Conservation (phyloP, 1,140 invertebrate species). For the Dermatophagoides farinae region DNA sequence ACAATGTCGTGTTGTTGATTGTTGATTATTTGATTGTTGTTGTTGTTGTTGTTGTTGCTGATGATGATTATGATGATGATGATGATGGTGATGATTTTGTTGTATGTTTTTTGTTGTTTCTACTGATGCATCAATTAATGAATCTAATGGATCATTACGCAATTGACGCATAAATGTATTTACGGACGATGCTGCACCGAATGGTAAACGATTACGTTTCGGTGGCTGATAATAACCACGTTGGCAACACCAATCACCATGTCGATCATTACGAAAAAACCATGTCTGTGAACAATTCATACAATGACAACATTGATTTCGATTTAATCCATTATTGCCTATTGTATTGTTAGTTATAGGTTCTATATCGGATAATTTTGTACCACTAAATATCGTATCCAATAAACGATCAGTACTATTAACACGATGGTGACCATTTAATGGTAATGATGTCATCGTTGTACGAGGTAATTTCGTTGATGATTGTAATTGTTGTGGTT, state of each 20-base stretch:
- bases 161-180: conserved; percentile 12
- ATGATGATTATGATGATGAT: neutral
- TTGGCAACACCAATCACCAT: conserved; percentile 13
- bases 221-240: conserved; percentile 15
- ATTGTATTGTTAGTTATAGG: conserved; percentile 9
- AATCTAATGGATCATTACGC: neutral
- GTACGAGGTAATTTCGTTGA: neutral
- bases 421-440: neutral
- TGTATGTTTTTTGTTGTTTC: neutral
- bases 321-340: neutral
- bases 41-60: neutral
- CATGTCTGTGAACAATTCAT: conserved; percentile 11
- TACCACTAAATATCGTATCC: neutral
- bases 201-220: conserved; percentile 18
- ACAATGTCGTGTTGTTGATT: neutral
- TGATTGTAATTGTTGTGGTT: neutral
- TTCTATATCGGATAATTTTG: neutral
- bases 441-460: neutral
- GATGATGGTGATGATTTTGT: no score
- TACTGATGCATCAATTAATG: neutral
- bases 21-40: neutral
- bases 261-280: conserved; percentile 4
- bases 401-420: neutral
- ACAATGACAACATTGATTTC: conserved; percentile 11
- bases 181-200: conserved; percentile 19